phyloP scores from a whole-genome alignment of 53 echinoderm and acorn worm species.

The Arbacia lixula region DNA sequence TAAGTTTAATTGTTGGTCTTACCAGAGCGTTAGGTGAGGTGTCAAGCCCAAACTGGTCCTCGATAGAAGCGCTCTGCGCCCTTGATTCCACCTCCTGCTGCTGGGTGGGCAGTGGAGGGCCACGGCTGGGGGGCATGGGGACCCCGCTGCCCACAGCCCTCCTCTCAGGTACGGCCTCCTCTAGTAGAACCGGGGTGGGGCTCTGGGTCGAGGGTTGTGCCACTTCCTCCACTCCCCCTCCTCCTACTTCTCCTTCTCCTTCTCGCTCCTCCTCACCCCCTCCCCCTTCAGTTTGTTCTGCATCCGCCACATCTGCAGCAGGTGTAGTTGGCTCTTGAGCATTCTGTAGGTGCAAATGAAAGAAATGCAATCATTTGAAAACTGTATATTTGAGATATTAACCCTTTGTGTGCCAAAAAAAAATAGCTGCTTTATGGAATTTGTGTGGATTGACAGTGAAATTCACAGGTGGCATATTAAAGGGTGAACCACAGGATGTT shows the following conservation, averaged over 20 bases:
- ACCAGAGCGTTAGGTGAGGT: slow-evolving; percentile 74
- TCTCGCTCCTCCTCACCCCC: slow-evolving; percentile 28
- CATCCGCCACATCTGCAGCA: neutral
- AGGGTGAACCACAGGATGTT: too few species aligned
- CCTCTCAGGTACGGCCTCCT: neutral
- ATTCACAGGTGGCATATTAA: too few species aligned
- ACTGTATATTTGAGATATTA: too few species aligned
- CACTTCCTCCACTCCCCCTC: neutral
- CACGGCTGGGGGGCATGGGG: slow-evolving; percentile 6
- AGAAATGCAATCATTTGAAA: too few species aligned
- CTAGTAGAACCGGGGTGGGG: neutral
- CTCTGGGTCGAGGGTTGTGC: too few species aligned
- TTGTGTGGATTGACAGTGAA: too few species aligned
- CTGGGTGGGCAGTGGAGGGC: slow-evolving; percentile 35
- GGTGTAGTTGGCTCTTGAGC: too few species aligned
- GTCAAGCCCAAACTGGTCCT: slow-evolving; percentile 16
- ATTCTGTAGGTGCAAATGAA: too few species aligned
- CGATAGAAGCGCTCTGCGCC: neutral
- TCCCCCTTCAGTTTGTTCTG: neutral
- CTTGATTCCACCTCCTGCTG: neutral
- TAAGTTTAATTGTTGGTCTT: too few species aligned
- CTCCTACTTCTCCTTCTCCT: neutral
- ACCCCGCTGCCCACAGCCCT: neutral
- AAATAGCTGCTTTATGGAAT: too few species aligned
- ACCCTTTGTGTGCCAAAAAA: too few species aligned